A percentile compares a stretch with the other conserved stretches of the same genome.
These are phyloP conservation scores for Lethenteron camtschaticum DNA, from an alignment of 2,113 vertebrate species.

Conservation along the genomic window DNA sequence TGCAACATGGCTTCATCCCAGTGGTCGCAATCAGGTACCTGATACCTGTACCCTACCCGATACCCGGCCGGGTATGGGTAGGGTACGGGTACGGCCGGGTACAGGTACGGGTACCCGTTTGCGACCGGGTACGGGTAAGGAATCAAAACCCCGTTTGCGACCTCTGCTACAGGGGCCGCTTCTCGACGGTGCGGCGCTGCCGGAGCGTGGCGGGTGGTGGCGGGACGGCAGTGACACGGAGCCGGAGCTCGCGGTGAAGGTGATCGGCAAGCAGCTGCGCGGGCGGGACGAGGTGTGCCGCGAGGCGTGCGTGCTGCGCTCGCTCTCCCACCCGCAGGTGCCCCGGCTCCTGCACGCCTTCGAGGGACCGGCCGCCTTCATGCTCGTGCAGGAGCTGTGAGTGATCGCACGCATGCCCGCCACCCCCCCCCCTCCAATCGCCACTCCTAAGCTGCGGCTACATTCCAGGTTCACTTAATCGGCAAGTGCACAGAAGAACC, in stretches of 20 bases:
- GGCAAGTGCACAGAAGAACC: too few species aligned
- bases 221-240: conserved; percentile 22
- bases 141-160: not conserved
- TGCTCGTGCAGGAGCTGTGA: conserved; percentile 72
- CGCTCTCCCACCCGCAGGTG: conserved; percentile 71
- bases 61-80: too few species aligned
- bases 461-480: too few species aligned
- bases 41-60: too few species aligned
- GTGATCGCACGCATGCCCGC: conserved; percentile 14
- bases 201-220: conserved; percentile 38
- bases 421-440: too few species aligned
- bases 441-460: too few species aligned
- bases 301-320: conserved; percentile 65
- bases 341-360: conserved; percentile 61
- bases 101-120: too few species aligned
- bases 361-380: conserved; percentile 66
- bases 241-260: conserved; percentile 60
- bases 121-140: too few species aligned
- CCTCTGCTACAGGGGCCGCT: conserved; percentile 46
- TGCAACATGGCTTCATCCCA: too few species aligned
- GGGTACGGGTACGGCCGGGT: too few species aligned
- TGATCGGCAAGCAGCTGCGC: conserved; percentile 91
- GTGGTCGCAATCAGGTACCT: too few species aligned
- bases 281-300: conserved; percentile 75
- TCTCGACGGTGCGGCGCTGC: conserved; percentile 80